Evolutionary conservation across 2,888 invertebrate genomes (phyloP), one percentile per base, ranked within the genome.

Genomic region (Diarsia brunnea): DNA sequence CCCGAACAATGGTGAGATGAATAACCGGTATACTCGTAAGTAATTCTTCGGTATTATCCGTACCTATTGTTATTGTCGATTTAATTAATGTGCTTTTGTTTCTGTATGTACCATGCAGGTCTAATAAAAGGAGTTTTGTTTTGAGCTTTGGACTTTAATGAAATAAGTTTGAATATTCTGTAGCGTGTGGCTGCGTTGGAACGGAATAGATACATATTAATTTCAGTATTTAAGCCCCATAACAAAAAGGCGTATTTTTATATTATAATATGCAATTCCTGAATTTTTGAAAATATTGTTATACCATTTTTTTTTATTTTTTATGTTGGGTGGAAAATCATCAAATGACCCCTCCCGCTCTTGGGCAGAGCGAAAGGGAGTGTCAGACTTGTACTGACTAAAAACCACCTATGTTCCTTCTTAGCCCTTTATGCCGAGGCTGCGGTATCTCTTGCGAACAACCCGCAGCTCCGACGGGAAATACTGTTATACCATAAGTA

Each of bases 1-100:
- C 49, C 60, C 69, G 65, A 81, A 84, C 80, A 87, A 84, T 77
- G 73, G 24, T 69, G 67, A 55, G 64, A 76, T 63, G 58, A 82
- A 78, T 76, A 78, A 75, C 70, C 49, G 45, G 74, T 86, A 78
- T 47, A n/a, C 63, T 63, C 43, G n/a, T 43, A 67, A 75, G 71
- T 74, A 67, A 73, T 84, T 79, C 79, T 82, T 73, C 61, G 45
- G 79, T 73, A 72, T 49, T 66, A 53, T 49, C 47, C 38, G 49
- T 58, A 69, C n/a, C 75, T 43, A 65, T 75, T 79, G 63, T 79
- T 84, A 51, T 53, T 65, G 67, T 73, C 68, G 65, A 80, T 79
- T 75, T 82, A 79, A 85, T 82, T 67, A 73, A 70, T 61, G 31
- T 75, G 68, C 73, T 73, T 67, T 85, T 73, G 63, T 82, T 77